These are phyloP conservation scores for Calameuta idolon DNA, from an alignment of 2,888 invertebrate species.

Conservation along the genomic window DNA sequence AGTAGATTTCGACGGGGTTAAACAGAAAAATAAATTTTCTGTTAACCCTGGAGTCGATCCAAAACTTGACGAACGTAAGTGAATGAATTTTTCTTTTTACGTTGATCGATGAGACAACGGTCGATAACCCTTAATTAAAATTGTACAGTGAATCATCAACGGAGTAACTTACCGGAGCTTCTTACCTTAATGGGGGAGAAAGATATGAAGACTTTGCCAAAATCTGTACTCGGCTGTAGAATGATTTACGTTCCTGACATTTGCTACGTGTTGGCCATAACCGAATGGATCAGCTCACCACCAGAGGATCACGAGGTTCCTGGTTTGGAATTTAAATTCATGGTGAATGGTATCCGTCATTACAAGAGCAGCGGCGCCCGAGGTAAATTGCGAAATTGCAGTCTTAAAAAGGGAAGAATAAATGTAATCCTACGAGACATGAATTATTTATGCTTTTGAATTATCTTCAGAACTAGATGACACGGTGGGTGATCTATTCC, in stretches of 20 bases:
- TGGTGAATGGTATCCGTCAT: slow-evolving; percentile 74
- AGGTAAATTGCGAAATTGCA: slow-evolving; percentile 64
- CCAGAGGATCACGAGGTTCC: slow-evolving; percentile 72
- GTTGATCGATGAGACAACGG: no score
- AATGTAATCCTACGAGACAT: not conserved
- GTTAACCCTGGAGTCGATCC: slow-evolving; percentile 82
- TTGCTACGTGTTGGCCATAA: slow-evolving; percentile 84
- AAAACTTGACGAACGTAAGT: slow-evolving; percentile 79
- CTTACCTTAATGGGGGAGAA: slow-evolving; percentile 79
- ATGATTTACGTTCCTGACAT: slow-evolving; percentile 81
- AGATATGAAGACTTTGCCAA: slow-evolving; percentile 76
- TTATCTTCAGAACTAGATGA: slow-evolving; percentile 76
- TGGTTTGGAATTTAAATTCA: slow-evolving; percentile 80
- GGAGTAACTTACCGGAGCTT: slow-evolving; percentile 77
- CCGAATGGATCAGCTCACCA: slow-evolving; percentile 70
- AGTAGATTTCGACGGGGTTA: slow-evolving; percentile 77
- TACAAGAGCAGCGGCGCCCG: slow-evolving; percentile 79
- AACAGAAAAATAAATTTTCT: slow-evolving; percentile 75
- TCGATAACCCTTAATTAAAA: not conserved
- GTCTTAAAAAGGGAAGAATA: not conserved
- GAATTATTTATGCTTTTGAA: not conserved
- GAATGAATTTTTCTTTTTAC: slow-evolving; percentile 8
- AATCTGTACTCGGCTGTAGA: slow-evolving; percentile 75
- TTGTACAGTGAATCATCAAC: slow-evolving; percentile 75
- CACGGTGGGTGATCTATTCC: slow-evolving; percentile 81